Percentiles rank a stretch among this genome's conserved stretches.
These are phyloP conservation scores for Drosophila gunungcola DNA, from an alignment of 1,140 invertebrate species.

Conservation along the genomic window DNA sequence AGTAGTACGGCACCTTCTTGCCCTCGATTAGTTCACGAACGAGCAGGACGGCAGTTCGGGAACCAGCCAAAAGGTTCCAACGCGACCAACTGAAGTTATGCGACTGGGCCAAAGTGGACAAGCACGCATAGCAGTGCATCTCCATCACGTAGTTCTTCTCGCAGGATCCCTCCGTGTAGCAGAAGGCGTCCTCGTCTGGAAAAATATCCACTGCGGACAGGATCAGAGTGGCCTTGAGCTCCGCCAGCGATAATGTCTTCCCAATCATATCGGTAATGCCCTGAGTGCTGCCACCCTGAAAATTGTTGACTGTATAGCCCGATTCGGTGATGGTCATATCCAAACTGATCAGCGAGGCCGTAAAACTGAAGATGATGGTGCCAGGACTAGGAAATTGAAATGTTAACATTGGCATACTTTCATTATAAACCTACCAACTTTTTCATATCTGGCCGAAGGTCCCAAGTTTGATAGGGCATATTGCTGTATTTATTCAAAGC, in stretches of 20 bases:
- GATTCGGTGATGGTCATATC: constrained; percentile 88
- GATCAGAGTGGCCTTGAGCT: constrained; percentile 74
- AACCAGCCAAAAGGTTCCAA: constrained; percentile 91
- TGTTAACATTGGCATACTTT: background rate
- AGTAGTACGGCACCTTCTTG: constrained; percentile 86
- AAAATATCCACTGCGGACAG: constrained; percentile 93
- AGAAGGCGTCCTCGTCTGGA: constrained; percentile 92
- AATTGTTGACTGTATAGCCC: constrained; percentile 77
- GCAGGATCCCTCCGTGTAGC: constrained; percentile 90
- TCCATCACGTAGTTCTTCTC: constrained; percentile 91
- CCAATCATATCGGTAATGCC: constrained; percentile 77
- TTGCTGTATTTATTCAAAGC: constrained; percentile 91
- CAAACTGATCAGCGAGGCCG: constrained; percentile 88
- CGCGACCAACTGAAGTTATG: constrained; percentile 95
- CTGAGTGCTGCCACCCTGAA: constrained; percentile 79
- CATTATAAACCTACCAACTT: constrained; percentile 32
- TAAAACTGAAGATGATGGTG: constrained; percentile 87
- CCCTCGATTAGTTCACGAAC: constrained; percentile 89
- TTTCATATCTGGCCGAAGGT: constrained; percentile 90
- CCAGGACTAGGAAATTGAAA: constrained; percentile 42
- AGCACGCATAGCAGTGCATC: constrained; percentile 92
- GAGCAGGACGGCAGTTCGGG: constrained; percentile 90
- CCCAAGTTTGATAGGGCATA: constrained; percentile 94
- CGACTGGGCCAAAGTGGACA: constrained; percentile 90
- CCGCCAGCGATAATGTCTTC: constrained; percentile 67